These are phyloP conservation scores for Stenurella melanura DNA, from an alignment of 2,888 invertebrate genomes.

Conservation along the genomic window DNA sequence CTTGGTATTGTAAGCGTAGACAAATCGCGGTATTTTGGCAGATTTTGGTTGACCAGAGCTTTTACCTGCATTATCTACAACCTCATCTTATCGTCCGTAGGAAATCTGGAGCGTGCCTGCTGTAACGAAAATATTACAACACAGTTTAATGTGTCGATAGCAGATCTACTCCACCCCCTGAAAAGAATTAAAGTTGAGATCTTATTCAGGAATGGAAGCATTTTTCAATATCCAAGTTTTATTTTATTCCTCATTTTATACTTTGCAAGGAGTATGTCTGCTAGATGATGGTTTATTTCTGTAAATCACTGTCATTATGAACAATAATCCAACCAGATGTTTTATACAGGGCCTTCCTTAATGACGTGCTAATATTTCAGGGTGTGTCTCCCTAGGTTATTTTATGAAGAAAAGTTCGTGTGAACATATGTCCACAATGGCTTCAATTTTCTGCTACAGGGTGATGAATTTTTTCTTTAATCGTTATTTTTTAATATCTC, in stretches of 20 bases:
- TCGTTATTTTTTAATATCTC: too few relatives aligned
- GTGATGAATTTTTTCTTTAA: too few relatives aligned
- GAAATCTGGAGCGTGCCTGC: slow-evolving; percentile 61
- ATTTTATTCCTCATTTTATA: neutral
- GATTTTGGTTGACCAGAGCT: slow-evolving; percentile 62
- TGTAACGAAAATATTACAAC: slow-evolving; percentile 43
- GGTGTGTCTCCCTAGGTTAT: too few relatives aligned
- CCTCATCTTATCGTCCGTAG: slow-evolving; percentile 58
- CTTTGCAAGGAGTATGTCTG: neutral
- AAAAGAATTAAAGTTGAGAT: slow-evolving; percentile 36
- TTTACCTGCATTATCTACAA: slow-evolving; percentile 60
- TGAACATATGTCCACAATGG: too few relatives aligned
- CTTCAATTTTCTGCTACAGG: too few relatives aligned
- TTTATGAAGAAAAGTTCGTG: too few relatives aligned
- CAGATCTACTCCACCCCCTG: slow-evolving; percentile 38
- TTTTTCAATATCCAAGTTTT: slow-evolving; percentile 3
- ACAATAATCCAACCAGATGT: too few relatives aligned
- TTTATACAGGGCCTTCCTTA: too few relatives aligned
- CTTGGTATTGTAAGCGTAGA: slow-evolving; percentile 61
- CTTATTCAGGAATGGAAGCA: slow-evolving; percentile 24
- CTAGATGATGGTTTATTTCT: neutral
- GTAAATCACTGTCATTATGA: too few relatives aligned
- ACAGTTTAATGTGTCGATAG: slow-evolving; percentile 41
- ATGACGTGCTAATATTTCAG: too few relatives aligned
- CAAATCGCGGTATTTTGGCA: slow-evolving; percentile 66